Evolutionary conservation across 37 sponge, comb jelly and placozoan species (phyloP), one percentile per base, ranked within the genome.

Genomic region (Petrosia ficiformis): DNA sequence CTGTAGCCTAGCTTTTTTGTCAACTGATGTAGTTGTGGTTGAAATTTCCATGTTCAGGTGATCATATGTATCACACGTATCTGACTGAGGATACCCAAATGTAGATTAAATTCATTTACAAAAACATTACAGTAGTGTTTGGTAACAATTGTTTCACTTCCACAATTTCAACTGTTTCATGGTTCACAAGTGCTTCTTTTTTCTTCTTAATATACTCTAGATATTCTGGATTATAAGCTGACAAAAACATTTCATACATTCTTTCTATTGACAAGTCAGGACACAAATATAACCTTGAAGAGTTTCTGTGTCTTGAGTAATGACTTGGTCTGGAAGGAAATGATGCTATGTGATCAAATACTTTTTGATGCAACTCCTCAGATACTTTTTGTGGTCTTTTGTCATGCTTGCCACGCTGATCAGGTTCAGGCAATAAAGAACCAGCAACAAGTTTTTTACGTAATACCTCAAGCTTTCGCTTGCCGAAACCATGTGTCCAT

Each of bases 401-500:
- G 2, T 19, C 44, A 38, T 79, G 80, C 80, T 70, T 64, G 32
- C 73, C 81, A 24, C 81, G 65, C 73, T 25, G 70, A 65, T 85
- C 85, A 48, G 68, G 69, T 54, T 78, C 85, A 35, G 70, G 36
- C 8, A 8, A 48, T 14, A 74, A 10, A 36, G 42, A 8, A 24
- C 57, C 77, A 42, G 28, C 54, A 38, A 14, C 34, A 16, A 57
- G 1, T 52, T 85, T 85, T 78, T 44, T 24, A 2, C 84, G 72
- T 1, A 85, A 48, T 8, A 78, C 75, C 54, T 67, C 72, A 31
- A 85, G 43, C 32, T 77, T 63, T 40, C 71, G 76, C 59, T 75
- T 69, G 0, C 79, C 85, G 73, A 85, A 85, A 8, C 85, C 85
- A 85, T 73, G 68, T 5, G 73, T 67, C 5, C 39, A 2, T 43